Evolutionary conservation across 2,797 vertebrate genomes (phyloP).

Genomic region (Neomorphus geoffroyi): DNA sequence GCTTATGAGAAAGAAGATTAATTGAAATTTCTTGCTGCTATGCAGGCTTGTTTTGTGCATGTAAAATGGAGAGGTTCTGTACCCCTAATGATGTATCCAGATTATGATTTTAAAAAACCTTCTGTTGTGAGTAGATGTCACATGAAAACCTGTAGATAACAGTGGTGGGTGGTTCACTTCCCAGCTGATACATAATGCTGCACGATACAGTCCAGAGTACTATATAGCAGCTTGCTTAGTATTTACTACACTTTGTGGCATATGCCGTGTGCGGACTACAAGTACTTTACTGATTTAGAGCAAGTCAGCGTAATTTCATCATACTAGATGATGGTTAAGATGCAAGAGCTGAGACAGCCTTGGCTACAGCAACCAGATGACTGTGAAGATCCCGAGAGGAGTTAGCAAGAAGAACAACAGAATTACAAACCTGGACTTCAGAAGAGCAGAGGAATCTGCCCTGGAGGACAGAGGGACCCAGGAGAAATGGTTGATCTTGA

Average conservation of each 20-base stretch:
- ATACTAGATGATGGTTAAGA: neutral
- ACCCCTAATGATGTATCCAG: neutral
- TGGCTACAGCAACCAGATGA: neutral
- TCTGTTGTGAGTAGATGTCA: neutral
- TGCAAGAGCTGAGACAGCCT: neutral
- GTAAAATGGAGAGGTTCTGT: neutral
- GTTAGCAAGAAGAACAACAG: neutral
- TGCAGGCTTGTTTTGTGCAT: neutral
- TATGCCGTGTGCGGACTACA: neutral
- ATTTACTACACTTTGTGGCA: neutral
- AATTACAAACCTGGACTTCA: neutral
- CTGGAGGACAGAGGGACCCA: neutral
- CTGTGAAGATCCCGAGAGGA: neutral
- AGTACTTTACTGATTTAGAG: neutral
- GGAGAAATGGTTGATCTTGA: neutral
- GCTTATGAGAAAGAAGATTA: neutral
- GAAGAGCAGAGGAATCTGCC: neutral
- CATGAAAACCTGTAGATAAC: neutral
- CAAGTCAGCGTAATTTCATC: neutral
- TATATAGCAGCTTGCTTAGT: neutral
- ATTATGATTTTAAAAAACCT: neutral
- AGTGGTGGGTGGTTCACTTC: neutral
- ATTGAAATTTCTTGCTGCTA: neutral
- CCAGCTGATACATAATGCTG: neutral
- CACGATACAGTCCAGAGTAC: neutral